These are phyloP conservation scores for Drosophila multiciliata DNA, from an alignment of 2,888 invertebrate genomes.

Conservation along the genomic window DNA sequence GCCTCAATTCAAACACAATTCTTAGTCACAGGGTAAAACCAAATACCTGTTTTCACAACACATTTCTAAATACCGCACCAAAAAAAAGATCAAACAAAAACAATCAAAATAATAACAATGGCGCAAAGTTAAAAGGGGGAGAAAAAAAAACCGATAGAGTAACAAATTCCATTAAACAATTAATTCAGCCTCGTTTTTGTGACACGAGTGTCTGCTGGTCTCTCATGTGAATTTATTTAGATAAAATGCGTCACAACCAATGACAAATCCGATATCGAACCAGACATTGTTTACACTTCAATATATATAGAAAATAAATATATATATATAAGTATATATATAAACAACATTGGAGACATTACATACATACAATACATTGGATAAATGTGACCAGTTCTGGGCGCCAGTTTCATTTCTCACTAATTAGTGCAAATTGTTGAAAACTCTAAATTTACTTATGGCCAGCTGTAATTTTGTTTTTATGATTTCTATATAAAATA, in stretches of 20 bases:
- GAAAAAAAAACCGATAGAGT: conserved; percentile 1
- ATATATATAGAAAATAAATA: not conserved
- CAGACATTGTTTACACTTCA: conserved; percentile 17
- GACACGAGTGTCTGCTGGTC: conserved; percentile 39
- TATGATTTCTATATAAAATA: conserved; percentile 30
- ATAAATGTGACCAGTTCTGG: not conserved
- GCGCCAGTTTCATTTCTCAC: conserved; percentile 1
- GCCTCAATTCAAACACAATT: not conserved
- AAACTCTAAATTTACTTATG: conserved; percentile 49
- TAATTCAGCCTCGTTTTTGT: conserved; percentile 59
- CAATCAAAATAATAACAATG: conserved; percentile 17
- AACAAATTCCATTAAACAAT: conserved; percentile 60
- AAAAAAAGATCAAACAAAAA: not conserved
- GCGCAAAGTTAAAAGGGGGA: not conserved
- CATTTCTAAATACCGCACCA: conserved; percentile 12
- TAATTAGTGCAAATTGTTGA: conserved; percentile 73
- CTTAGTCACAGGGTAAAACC: conserved; percentile 8
- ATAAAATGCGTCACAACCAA: conserved; percentile 67
- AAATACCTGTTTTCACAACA: conserved; percentile 14
- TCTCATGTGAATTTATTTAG: conserved; percentile 80
- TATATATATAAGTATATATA: not conserved
- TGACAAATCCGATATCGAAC: conserved; percentile 26
- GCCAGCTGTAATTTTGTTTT: conserved; percentile 7
- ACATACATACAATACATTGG: too few species aligned
- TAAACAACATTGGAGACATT: not conserved